Base-by-base conservation (phyloP, 2,797 vertebrate species). In the Leontocebus nigricollis region DNA sequence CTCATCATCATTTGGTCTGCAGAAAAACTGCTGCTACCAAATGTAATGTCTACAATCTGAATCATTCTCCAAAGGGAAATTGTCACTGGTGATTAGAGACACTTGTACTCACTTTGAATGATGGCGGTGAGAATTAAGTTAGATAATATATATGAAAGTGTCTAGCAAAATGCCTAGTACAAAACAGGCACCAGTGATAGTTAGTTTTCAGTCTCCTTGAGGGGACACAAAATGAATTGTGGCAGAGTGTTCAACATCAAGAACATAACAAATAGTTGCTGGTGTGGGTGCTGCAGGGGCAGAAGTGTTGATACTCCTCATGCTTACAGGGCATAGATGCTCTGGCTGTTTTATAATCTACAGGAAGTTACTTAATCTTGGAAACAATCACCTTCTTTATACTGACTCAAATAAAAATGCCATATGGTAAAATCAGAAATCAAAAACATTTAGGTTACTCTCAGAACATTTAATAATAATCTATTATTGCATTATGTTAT, bases 331-430 rank as follows among this genome's bases (percentile, higher is more conserved):
- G 7, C 50, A 93, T 24, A 83, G 50, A 93, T 67, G 24, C 41
- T 61, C 27, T 41, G 59, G 30, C 50, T 88, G 4, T 55, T 84
- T 80, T 59, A 33, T 70, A 50, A 83, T 44, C 30, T 72, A 55
- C 1, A 59, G 41, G 52, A 76, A 86, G 30, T 86, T 75, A 73
- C 36, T 85, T 52, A 27, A 90, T 52, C 79, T 94, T 95, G 48
- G 46, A 90, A 72, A 93, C 27, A 95, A 72, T 79, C 61, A 30
- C 55, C 30, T 85, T 84, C n/a, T 67, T 95, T 88, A 59, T 55
- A 75, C 24, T 94, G 39, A 91, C 39, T 76, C 83, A 84, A 41
- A n/a, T 50, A 85, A 94, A 91, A 92, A 72, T 81, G 44, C n/a
- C 72, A 77, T 39, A 92, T 27, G 70, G 67, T 39, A 82, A 82